Base-by-base conservation (phyloP, 2,113 vertebrate genomes). In the Atherinomorus stipes region DNA sequence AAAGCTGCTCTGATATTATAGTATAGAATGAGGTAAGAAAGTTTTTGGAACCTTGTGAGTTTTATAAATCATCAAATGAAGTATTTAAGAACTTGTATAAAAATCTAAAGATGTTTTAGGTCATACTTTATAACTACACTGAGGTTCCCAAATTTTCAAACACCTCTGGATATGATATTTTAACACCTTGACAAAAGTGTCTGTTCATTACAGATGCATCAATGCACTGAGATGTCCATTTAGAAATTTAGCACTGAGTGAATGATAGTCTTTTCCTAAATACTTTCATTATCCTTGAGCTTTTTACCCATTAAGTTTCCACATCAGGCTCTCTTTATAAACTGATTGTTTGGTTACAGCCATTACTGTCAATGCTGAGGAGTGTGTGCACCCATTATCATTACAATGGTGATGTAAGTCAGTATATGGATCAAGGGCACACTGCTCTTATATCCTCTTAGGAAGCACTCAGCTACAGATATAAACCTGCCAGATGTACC, bases 371-470 rank as follows among this genome's bases (percentile, higher is more conserved):
- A 58, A 15, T 45, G 44, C 7, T 11, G 68, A 53, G 22, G 12
- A 38, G 50, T 57, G 45, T 65, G 18, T 64, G 64, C 31, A 12
- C 4, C 25, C 44, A 57, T 71, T 74, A 71, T 63, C 69, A 64
- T 60, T 40, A 54, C 37, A 75, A 26, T 13, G 21, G 37, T 60
- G 51, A 71, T 59, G 49, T 38, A 76, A 87, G 70, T 70, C 57
- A 69, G 65, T 45, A 53, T 68, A 69, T 59, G 51, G 60, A 79
- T 74, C 54, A 61, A 70, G 59, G 65, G 61, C 62, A 64, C 3
- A 2, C 28, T 59, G 60, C 25, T 71, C 62, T 64, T 85, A 80
- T 74, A 87, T 90, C 84, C 76, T 79, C 68, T 86, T 81, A 68
- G 68, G 44, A 57, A 47, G 78, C 76, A 88, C 84, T 84, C 31